These are phyloP conservation scores for Carassius carassius DNA, from an alignment of 2,113 vertebrate genomes.

Conservation along the genomic window DNA sequence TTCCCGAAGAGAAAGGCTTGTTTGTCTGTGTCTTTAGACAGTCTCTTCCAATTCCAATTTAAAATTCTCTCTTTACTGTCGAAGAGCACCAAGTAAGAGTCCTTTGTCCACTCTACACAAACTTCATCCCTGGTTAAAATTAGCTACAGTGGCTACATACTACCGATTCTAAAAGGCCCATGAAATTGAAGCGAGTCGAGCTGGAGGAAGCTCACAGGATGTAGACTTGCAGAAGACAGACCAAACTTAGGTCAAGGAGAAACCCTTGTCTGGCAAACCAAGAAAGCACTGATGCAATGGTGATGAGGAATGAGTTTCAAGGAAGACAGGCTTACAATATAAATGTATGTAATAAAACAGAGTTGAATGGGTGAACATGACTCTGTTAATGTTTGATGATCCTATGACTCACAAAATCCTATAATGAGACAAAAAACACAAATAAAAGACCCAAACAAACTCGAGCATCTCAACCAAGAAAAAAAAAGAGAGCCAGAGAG, in stretches of 20 bases:
- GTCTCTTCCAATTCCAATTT: not conserved
- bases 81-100: not conserved
- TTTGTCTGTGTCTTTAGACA: constrained; percentile 9
- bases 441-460: constrained; percentile 44
- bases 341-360: constrained; percentile 38
- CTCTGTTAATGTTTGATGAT: constrained; percentile 63
- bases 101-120: not conserved
- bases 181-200: not conserved
- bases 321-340: not conserved
- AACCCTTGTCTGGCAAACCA: constrained; percentile 39
- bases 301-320: constrained; percentile 25
- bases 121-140: not conserved
- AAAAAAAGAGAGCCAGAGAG: constrained; percentile 13
- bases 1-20: constrained; percentile 17
- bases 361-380: constrained; percentile 53
- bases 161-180: not conserved
- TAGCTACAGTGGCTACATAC: not conserved
- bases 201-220: not conserved
- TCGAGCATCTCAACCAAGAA: constrained; percentile 59
- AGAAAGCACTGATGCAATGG: constrained; percentile 38
- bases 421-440: constrained; percentile 23
- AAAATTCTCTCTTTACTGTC: not conserved
- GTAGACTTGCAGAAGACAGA: not conserved
- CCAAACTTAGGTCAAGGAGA: not conserved
- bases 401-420: constrained; percentile 52